Evolutionary conservation across 2,888 invertebrate genomes (phyloP), one percentile per base, ranked within the genome.

Genomic region (Neelides folsomi): DNA sequence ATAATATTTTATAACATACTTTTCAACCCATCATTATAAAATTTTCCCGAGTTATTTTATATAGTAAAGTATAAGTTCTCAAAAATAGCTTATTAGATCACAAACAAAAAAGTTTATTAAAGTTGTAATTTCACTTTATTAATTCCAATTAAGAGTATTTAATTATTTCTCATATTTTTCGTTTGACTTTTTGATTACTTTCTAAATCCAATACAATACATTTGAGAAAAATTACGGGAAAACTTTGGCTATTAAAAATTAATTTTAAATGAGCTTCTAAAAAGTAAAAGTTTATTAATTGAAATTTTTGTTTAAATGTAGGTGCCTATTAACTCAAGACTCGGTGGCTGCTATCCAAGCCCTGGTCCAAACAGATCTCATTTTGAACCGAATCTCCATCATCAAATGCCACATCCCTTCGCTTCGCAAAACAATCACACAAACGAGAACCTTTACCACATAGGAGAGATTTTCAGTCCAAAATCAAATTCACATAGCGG

Each of bases 301-400:
- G 8, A 20, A 27, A 19, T 4, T 39, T 18, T 12, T 36, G 9
- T 51, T 37, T 53, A 42, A 35, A 53, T 54, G 12, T 46, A 64
- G 64, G 56, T 64, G 56, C 64, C 64, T 20, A 58, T 62, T 60
- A 48, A 60, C 47, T 59, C 61, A 49, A 52, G 58, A 51, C 53
- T 60, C 54, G 58, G 61, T 40, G 59, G 59, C 19, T 61, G 60
- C 47, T 64, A 62, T 50, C 64, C 60, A 49, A 62, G 62, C 51
- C 64, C 64, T 36, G 62, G 59, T 53, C 60, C 59, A 54, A 62
- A 60, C 54, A 52, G 64, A 62, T 64, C 64, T 62, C 64, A 64
- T 54, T 55, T 63, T 50, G 52, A 57, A 53, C 58, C 61, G 34
- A 53, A 35, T 7, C 15, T 42, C 47, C 43, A 38, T 35, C 48